A percentile compares a stretch with the other conserved stretches of the same genome.
phyloP scores from a whole-genome alignment of 92 coral and sea anemone genomes.

The Epizoanthus illoricatus region DNA sequence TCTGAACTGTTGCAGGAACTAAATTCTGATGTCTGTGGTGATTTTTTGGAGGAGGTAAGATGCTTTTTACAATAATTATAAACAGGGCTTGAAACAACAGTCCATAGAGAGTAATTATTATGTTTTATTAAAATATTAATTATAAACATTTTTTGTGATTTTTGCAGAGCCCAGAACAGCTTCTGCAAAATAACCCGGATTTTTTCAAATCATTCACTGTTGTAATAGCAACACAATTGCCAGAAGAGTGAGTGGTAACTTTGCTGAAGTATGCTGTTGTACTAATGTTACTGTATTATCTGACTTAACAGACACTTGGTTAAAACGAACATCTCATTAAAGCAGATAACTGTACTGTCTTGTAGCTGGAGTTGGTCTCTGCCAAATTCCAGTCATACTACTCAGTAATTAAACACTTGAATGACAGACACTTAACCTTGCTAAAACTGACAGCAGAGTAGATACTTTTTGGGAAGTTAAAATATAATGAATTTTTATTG shows the following conservation, averaged over 20 bases:
- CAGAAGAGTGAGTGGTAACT: conserved; percentile 71
- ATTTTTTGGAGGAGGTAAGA: conserved; percentile 91
- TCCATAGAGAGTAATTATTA: neutral
- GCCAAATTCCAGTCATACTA: no score
- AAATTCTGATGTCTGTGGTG: conserved; percentile 93
- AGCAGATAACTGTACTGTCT: no score
- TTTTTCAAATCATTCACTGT: conserved; percentile 87
- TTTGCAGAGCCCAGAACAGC: conserved; percentile 68
- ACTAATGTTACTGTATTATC: neutral
- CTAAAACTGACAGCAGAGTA: no score
- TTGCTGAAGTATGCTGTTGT: neutral
- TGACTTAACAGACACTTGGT: no score
- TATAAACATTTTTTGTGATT: neutral
- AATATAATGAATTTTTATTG: no score
- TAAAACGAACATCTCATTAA: no score
- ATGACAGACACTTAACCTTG: no score
- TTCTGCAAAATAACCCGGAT: conserved; percentile 75
- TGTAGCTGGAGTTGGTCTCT: no score
- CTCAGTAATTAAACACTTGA: no score
- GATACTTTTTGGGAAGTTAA: neutral
- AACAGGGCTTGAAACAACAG: neutral
- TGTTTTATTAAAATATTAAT: neutral
- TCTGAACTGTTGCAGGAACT: conserved; percentile 92
- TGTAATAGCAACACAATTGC: conserved; percentile 88
- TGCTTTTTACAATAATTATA: neutral